Conservation (phyloP, 2,113 vertebrate species). For the Callaeas wilsoni region DNA sequence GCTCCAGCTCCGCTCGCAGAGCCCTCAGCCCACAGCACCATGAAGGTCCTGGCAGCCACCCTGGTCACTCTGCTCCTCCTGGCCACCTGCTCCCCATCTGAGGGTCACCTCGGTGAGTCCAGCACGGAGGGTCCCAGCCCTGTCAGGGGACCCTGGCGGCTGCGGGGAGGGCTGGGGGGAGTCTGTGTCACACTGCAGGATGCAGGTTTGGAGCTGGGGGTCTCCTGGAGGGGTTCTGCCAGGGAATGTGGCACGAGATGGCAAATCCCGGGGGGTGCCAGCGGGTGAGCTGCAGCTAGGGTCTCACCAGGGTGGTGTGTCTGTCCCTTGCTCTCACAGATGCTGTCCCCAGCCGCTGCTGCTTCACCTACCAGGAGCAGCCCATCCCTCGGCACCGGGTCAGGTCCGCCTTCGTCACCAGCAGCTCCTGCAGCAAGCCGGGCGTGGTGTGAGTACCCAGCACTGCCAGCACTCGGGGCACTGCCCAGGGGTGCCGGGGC, state of each 20-base stretch:
- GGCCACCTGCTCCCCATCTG: neutral
- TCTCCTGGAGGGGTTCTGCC: neutral
- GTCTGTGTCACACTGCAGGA: too few relatives aligned
- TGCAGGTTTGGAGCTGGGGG: neutral
- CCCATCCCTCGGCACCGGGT: neutral
- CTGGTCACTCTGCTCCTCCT: neutral
- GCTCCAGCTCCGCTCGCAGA: neutral
- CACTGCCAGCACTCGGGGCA: neutral
- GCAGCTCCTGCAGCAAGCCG: neutral
- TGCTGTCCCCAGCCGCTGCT: neutral
- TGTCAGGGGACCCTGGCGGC: fast-evolving
- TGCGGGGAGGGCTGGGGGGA: neutral
- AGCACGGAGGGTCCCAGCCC: fast-evolving
- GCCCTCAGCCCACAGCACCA: neutral
- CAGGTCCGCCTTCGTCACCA: neutral
- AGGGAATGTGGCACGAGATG: neutral
- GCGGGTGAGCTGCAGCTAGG: neutral
- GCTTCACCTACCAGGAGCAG: neutral
- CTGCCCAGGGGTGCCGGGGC: fast-evolving
- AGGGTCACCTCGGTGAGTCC: neutral
- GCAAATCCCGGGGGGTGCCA: neutral
- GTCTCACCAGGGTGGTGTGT: neutral
- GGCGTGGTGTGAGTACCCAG: neutral
- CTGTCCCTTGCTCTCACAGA: neutral
- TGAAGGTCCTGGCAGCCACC: neutral